phyloP scores from a whole-genome alignment of 2,113 vertebrate genomes.

The Cynocephalus volans region DNA sequence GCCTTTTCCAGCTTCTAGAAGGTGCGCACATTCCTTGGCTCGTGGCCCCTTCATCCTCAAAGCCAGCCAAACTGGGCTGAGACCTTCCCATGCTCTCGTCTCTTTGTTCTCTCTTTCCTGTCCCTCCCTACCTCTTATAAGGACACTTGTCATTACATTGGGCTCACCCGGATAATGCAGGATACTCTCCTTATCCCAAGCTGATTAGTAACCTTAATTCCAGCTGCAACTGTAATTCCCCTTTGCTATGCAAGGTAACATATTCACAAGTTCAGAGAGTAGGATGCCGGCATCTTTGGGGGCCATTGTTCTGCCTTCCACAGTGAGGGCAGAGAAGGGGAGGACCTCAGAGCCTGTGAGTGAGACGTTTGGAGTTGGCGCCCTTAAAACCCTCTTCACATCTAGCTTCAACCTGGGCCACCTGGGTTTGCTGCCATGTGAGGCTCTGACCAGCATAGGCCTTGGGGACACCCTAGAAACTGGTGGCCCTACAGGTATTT shows the following conservation, averaged over 20 bases:
- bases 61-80: background rate
- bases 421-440: background rate
- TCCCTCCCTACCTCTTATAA: too few relatives aligned
- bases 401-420: background rate
- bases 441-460: background rate
- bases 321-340: too few relatives aligned
- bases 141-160: background rate
- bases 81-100: background rate
- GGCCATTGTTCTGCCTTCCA: background rate
- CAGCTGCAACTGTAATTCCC: background rate
- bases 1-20: background rate
- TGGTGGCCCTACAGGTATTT: background rate
- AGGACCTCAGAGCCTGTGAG: background rate
- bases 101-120: background rate
- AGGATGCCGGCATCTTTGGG: background rate
- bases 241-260: background rate
- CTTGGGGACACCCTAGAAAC: background rate
- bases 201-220: background rate
- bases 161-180: too few relatives aligned
- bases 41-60: background rate
- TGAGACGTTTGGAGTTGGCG: background rate
- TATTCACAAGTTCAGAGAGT: background rate
- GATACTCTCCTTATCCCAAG: background rate
- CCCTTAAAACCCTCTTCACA: too few relatives aligned
- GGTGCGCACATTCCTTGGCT: too few relatives aligned